Evolutionary conservation across 2,888 invertebrate species (phyloP).

Genomic region (Nephrocerus scutellatus): DNA sequence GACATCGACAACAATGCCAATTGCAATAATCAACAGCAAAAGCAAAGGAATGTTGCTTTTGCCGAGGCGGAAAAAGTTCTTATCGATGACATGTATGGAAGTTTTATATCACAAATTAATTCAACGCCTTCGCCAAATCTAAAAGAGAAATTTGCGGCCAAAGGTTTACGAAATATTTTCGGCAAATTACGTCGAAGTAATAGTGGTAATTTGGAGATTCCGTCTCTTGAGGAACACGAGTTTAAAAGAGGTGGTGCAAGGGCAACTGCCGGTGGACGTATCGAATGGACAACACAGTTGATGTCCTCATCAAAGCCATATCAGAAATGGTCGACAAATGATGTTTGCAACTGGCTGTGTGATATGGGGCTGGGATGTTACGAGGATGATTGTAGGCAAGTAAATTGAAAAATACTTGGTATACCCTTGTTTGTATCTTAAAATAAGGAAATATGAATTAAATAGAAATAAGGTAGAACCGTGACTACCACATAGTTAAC

Average conservation of each 20-base stretch:
- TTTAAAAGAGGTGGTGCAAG: constrained; percentile 65
- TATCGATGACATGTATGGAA: constrained; percentile 41
- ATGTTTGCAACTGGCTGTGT: constrained; percentile 75
- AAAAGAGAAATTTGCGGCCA: constrained; percentile 43
- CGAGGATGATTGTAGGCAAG: constrained; percentile 54
- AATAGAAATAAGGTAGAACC: too few species aligned
- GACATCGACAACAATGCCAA: constrained; percentile 28
- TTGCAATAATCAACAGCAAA: too few species aligned
- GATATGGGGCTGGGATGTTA: constrained; percentile 64
- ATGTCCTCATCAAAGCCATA: constrained; percentile 57
- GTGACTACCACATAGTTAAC: too few species aligned
- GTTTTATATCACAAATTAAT: constrained; percentile 47
- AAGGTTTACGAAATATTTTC: constrained; percentile 61
- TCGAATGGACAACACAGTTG: constrained; percentile 53
- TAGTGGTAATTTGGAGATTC: constrained; percentile 61
- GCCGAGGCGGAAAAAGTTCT: constrained; percentile 39
- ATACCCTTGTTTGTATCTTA: background rate
- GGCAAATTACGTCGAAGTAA: constrained; percentile 63
- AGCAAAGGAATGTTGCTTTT: constrained; percentile 39
- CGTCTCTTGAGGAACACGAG: constrained; percentile 50
- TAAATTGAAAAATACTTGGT: constrained; percentile 4
- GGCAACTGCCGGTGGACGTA: constrained; percentile 65
- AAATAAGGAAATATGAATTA: background rate
- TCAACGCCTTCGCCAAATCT: constrained; percentile 47
- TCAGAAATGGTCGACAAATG: constrained; percentile 71